These are phyloP conservation scores for Microtus pennsylvanicus DNA, from an alignment of 2,113 vertebrate species.

Conservation along the genomic window DNA sequence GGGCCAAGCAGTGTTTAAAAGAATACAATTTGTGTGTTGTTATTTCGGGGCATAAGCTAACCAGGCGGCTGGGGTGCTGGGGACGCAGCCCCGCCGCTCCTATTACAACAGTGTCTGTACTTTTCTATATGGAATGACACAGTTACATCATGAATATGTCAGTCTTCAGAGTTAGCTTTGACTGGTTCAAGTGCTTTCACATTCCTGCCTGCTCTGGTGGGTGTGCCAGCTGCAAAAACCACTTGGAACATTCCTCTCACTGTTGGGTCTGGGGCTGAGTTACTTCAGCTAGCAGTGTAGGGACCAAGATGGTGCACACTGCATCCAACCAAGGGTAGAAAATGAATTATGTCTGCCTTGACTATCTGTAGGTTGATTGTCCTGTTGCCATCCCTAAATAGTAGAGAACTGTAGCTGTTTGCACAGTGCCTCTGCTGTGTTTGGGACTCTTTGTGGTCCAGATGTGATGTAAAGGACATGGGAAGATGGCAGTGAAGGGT, in stretches of 20 bases:
- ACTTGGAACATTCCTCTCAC: neutral
- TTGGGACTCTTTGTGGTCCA: neutral
- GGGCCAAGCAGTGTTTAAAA: too few relatives aligned
- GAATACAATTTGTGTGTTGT: too few relatives aligned
- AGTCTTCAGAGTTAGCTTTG: neutral
- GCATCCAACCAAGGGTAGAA: too few relatives aligned
- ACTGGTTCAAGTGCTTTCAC: neutral
- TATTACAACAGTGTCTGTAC: too few relatives aligned
- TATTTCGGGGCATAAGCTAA: too few relatives aligned
- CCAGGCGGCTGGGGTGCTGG: too few relatives aligned
- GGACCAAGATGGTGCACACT: neutral
- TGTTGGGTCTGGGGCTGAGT: neutral
- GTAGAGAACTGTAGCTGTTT: neutral
- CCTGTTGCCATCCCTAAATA: neutral
- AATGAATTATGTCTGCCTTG: neutral
- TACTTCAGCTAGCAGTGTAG: neutral
- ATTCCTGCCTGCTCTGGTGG: neutral
- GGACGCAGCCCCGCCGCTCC: too few relatives aligned
- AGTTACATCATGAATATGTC: neutral
- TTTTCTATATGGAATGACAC: neutral
- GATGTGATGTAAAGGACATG: neutral
- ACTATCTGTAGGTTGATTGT: neutral
- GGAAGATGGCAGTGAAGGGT: too few relatives aligned
- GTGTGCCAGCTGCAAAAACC: neutral
- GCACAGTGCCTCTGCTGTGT: neutral